Percentiles rank a stretch among this genome's conserved stretches.
These are phyloP conservation scores for Trichogramma evanescens DNA, from an alignment of 2,888 invertebrate species.

Conservation along the genomic window DNA sequence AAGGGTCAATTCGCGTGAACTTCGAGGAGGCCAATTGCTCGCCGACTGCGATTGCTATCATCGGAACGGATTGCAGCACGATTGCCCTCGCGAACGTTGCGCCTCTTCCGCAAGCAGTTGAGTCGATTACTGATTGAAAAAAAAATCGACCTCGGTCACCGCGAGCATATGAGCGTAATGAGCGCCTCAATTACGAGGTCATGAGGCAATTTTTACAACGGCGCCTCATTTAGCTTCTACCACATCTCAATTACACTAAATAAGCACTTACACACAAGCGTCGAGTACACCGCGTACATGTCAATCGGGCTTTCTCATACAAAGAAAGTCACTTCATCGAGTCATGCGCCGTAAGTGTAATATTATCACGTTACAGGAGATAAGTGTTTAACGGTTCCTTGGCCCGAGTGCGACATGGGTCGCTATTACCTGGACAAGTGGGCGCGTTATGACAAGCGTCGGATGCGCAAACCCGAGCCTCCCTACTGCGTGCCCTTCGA, in stretches of 20 bases:
- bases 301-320: too few species aligned
- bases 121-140: background rate
- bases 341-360: too few species aligned
- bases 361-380: background rate
- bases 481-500: conserved; percentile 16
- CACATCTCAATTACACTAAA: too few species aligned
- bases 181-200: background rate
- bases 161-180: background rate
- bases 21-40: conserved; percentile 51
- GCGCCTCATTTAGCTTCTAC: too few species aligned
- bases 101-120: background rate
- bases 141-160: background rate
- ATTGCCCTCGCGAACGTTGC: conserved; percentile 45
- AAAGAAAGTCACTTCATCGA: too few species aligned
- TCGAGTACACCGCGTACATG: too few species aligned
- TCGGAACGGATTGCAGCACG: conserved; percentile 56
- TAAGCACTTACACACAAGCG: too few species aligned
- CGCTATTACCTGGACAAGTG: conserved; percentile 18
- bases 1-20: conserved; percentile 51
- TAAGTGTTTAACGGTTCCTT: conserved; percentile 22
- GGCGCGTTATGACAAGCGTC: background rate
- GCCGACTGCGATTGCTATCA: conserved; percentile 55
- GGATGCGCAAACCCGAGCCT: background rate
- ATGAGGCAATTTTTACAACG: background rate
- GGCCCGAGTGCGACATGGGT: conserved; percentile 25